These are phyloP conservation scores for Linurgus olivaceus DNA, from an alignment of 2,797 vertebrate species.

Conservation along the genomic window DNA sequence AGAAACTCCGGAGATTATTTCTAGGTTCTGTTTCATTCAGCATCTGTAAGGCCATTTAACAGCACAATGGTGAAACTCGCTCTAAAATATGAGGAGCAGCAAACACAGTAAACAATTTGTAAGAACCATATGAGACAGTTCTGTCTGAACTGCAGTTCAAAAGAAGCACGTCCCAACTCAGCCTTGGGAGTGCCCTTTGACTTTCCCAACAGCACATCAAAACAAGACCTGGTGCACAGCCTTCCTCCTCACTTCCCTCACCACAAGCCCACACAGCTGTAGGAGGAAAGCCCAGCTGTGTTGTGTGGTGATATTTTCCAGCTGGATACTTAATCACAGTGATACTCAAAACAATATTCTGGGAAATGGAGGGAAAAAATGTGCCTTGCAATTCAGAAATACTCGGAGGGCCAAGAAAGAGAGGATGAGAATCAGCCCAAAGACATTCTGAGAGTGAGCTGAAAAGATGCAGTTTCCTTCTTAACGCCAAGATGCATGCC, in stretches of 20 bases:
- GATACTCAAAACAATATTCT: background rate
- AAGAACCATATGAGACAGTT: background rate
- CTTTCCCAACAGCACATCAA: conserved; percentile 14
- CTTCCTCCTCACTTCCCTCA: conserved; percentile 14
- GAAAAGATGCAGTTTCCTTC: background rate
- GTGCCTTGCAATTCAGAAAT: background rate
- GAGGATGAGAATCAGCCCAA: background rate
- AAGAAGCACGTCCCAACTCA: conserved; percentile 15
- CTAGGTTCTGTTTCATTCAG: background rate
- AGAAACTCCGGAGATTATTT: background rate
- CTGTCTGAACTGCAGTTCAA: conserved; percentile 36
- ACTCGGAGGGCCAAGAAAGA: background rate
- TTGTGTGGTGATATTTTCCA: conserved; percentile 23
- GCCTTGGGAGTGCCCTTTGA: conserved; percentile 14
- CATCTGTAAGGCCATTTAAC: background rate
- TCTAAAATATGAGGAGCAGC: background rate
- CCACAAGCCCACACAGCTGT: conserved; percentile 22
- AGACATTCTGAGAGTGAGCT: background rate
- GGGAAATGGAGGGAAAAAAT: background rate
- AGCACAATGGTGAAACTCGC: background rate
- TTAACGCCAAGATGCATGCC: background rate
- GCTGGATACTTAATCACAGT: background rate
- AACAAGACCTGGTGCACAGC: background rate
- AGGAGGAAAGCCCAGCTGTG: conserved; percentile 51
- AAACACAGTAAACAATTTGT: background rate